Conservation (phyloP, 2,113 vertebrate species). For the Psilopsiagon aurifrons region DNA sequence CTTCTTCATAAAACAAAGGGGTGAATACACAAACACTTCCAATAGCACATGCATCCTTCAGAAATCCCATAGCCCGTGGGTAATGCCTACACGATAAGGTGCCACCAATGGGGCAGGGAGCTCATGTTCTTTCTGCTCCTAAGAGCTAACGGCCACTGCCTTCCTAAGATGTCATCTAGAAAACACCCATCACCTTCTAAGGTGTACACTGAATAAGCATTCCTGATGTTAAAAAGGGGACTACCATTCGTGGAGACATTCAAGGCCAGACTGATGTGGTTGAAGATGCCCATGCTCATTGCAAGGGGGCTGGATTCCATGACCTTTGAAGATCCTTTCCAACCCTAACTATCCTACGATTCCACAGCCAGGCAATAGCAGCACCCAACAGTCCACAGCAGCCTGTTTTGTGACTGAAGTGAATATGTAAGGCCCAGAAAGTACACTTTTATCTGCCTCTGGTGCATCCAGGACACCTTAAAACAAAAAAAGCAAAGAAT, state of each 20-base stretch:
- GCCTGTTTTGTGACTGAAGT: background rate
- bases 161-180: background rate
- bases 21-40: background rate
- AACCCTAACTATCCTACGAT: background rate
- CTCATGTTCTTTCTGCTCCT: background rate
- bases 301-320: background rate
- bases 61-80: background rate
- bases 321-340: background rate
- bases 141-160: background rate
- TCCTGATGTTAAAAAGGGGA: background rate
- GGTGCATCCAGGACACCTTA: background rate
- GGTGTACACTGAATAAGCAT: background rate
- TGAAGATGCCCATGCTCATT: background rate
- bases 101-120: background rate
- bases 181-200: background rate
- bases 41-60: background rate
- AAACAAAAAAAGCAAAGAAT: background rate
- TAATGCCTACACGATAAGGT: accelerated
- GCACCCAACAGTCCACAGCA: background rate
- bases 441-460: background rate
- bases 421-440: background rate
- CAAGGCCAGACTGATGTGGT: background rate
- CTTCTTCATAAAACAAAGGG: background rate
- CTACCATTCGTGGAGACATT: background rate
- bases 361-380: background rate